phyloP scores from a whole-genome alignment of 2,797 vertebrate species.

The Liparis tanakae region DNA sequence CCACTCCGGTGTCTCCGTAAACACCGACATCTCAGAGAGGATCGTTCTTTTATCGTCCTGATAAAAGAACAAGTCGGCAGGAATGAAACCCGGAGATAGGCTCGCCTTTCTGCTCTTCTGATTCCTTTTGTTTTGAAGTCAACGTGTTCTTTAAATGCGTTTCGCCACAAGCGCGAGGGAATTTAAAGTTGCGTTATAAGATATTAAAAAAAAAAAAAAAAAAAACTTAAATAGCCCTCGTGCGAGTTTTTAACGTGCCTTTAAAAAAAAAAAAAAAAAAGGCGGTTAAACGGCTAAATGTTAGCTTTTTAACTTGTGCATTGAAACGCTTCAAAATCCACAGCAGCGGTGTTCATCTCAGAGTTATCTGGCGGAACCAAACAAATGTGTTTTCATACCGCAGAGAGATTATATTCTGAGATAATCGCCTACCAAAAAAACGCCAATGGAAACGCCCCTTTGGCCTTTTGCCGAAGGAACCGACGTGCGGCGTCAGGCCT shows the following conservation, averaged over 20 bases:
- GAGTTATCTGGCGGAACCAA: too few species aligned
- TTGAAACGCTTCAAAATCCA: not conserved
- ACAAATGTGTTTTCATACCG: not conserved
- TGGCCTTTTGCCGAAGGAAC: not conserved
- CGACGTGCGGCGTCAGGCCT: not conserved
- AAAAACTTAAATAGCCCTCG: not conserved
- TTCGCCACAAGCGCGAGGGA: not conserved
- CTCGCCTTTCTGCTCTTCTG: not conserved
- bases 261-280: too few species aligned
- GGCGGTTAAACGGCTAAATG: not conserved
- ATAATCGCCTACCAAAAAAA: not conserved
- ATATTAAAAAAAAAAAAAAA: not conserved
- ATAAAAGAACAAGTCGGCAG: not conserved
- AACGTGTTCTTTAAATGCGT: not conserved
- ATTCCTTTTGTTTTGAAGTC: not conserved
- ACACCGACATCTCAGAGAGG: not conserved
- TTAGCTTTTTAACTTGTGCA: not conserved
- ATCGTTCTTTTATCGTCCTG: slow-evolving; percentile 15
- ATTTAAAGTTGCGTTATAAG: not conserved
- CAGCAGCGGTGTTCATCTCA: too few species aligned
- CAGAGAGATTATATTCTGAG: not conserved
- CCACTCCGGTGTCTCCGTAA: not conserved
- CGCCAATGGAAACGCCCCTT: not conserved
- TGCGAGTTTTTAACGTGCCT: not conserved
- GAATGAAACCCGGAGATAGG: not conserved